A percentile compares a stretch with the other conserved stretches of the same genome.
Evolutionary conservation across 2,113 vertebrate genomes (phyloP).

Genomic region (Neotragus moschatus): DNA sequence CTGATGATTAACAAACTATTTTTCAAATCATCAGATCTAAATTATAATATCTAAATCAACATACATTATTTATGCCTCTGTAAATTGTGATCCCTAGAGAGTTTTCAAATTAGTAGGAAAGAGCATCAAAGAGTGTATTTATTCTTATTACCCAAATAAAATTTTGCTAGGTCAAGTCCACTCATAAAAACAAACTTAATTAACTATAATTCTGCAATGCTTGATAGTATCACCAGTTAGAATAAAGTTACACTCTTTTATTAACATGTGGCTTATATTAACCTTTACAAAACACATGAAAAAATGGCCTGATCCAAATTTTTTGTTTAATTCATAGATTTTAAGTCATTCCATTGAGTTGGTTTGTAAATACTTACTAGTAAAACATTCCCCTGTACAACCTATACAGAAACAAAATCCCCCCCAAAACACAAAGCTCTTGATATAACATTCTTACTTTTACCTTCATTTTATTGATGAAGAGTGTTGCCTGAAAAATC

Average conservation of each 20-base stretch:
- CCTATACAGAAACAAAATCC: neutral
- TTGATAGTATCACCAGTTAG: neutral
- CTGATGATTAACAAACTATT: neutral
- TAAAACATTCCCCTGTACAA: neutral
- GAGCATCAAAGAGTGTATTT: neutral
- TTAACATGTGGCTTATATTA: neutral
- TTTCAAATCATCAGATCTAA: neutral
- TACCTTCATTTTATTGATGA: neutral
- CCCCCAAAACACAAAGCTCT: rapidly evolving
- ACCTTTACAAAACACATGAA: neutral
- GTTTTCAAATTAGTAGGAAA: neutral
- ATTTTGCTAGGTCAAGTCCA: neutral
- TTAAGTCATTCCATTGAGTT: neutral
- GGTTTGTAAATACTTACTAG: neutral
- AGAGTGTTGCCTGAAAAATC: neutral
- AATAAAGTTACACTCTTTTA: neutral
- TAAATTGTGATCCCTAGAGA: neutral
- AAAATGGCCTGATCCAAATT: neutral
- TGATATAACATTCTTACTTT: neutral
- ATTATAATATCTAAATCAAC: neutral
- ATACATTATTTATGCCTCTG: neutral
- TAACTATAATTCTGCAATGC: neutral
- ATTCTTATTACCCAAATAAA: neutral
- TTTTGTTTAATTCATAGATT: neutral
- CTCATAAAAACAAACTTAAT: neutral